Base-by-base conservation (phyloP, 2,113 vertebrate genomes). In the Scophthalmus maximus region DNA sequence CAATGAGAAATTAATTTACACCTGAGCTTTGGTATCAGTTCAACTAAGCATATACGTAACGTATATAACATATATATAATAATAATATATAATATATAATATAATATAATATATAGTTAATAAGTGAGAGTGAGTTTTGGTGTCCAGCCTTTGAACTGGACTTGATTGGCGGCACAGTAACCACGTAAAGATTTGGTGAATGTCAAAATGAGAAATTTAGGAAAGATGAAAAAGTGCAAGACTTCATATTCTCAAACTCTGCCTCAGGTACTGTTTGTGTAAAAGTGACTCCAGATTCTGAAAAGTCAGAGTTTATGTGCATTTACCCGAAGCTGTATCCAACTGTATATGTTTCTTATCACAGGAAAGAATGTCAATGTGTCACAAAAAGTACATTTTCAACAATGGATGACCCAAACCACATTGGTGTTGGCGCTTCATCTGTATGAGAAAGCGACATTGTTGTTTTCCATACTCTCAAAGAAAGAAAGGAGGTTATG, bases 321-420 rank as follows among this genome's bases (percentile, higher is more conserved):
- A 51, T 18, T 61, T 14, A 49, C 5, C 22, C 30, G n/a, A n/a
- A 59, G 34, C 14, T 5, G 9, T 5, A 25, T 7, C 8, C 10
- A 15, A 5, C 47, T 46, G 6, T 61, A 9, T 18, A 5, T 51
- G 10, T 29, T 29, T 58, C 18, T 6, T 34, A 34, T 4, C 12
- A 18, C 32, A 59, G 27, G 34, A 5, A 47, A 51, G 25, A 14
- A 56, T 53, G 3, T 65, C 22, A 18, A 36, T 78, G 56, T 63
- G 63, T 82, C 76, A 51, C 20, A 59, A 59, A 42, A 27, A 50
- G 52, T 62, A 63, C 6, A 68, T 70, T 57, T 74, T 9, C 75
- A 75, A 69, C 76, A 78, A 77, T 58, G 14, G 65, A 61, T 40
- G 53, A 64, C 46, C 29, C 25, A 74, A 67, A 82, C 81, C 76